Base-by-base conservation (phyloP, 2,888 invertebrate genomes). In the Mimumesa dahlbomi region DNA sequence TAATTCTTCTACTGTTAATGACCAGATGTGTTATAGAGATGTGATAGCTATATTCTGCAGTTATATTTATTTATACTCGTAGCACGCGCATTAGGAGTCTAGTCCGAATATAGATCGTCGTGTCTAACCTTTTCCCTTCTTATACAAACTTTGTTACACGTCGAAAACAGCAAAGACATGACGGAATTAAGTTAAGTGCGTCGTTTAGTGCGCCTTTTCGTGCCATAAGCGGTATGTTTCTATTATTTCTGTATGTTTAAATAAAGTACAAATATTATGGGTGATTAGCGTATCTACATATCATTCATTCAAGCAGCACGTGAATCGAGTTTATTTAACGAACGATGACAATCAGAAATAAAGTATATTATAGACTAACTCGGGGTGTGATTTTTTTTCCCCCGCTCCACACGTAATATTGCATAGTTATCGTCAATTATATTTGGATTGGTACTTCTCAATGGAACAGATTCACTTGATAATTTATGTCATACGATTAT, bases 401-500 rank as follows among this genome's bases (percentile, higher is more conserved):
- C n/a, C n/a, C n/a, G n/a, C n/a, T n/a, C n/a, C n/a, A n/a, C n/a
- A n/a, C n/a, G n/a, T n/a, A n/a, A n/a, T n/a, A n/a, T n/a, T n/a
- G n/a, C n/a, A n/a, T n/a, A n/a, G n/a, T n/a, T n/a, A n/a, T n/a
- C 25, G 13, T 21, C n/a, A 49, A 49, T 54, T 40, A 48, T 48
- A 49, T 50, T 14, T 29, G 34, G 11, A 73, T 36, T 31, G 38
- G 31, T 56, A 40, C 38, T 73, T 45, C 19, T 40, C 48, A 71
- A 72, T 69, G 59, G 48, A 54, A 48, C 31, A 45, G 34, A n/a
- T 40, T 40, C 16, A 16, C 16, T 14, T 14, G 40, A 45, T 25
- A 42, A 46, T 56, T 59, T 50, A 58, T 68, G 43, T 45, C 25
- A 18, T 9, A n/a, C n/a, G 38, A 50, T 76, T 76, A 75, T 31